Percentiles rank a stretch among this genome's conserved stretches.
Conservation (phyloP, 2,888 invertebrate genomes). For the Dorcus parallelipipedus region DNA sequence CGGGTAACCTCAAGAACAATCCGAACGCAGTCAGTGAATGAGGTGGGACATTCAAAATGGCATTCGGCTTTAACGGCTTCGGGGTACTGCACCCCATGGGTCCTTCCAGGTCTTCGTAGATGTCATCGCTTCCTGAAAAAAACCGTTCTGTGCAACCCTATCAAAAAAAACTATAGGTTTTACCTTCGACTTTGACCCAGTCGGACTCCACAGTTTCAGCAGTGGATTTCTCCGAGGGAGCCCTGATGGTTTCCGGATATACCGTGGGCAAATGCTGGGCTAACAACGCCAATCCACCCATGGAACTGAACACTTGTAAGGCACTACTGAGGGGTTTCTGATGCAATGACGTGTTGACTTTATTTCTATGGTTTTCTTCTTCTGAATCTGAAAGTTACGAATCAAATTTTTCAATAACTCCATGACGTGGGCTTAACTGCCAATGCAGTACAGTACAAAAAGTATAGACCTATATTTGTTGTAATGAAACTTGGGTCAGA, state of each 20-base stretch:
- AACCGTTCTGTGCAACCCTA: background rate
- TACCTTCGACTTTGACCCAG: slow-evolving; percentile 53
- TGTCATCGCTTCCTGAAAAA: slow-evolving; percentile 56
- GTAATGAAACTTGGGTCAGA: background rate
- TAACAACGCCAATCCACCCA: slow-evolving; percentile 83
- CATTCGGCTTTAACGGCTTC: slow-evolving; percentile 49
- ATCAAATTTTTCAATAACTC: too few species aligned
- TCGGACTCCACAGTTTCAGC: slow-evolving; percentile 51
- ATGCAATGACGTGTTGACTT: slow-evolving; percentile 25
- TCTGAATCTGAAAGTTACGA: slow-evolving; percentile 18
- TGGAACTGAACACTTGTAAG: slow-evolving; percentile 81
- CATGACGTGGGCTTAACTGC: too few species aligned
- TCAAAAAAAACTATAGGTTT: background rate
- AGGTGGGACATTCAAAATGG: slow-evolving; percentile 71
- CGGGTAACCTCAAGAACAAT: slow-evolving; percentile 81
- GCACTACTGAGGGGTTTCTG: slow-evolving; percentile 53
- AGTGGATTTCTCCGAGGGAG: slow-evolving; percentile 56
- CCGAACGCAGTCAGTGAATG: slow-evolving; percentile 91
- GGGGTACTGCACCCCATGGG: slow-evolving; percentile 43
- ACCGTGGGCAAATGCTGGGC: slow-evolving; percentile 87
- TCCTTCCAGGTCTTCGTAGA: slow-evolving; percentile 62
- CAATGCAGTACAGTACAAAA: background rate
- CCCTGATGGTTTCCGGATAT: slow-evolving; percentile 70
- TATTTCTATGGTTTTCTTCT: slow-evolving; percentile 27
- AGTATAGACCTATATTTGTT: background rate